These are phyloP conservation scores for Ctena decussata DNA, from an alignment of 2,888 invertebrate species.

Conservation along the genomic window DNA sequence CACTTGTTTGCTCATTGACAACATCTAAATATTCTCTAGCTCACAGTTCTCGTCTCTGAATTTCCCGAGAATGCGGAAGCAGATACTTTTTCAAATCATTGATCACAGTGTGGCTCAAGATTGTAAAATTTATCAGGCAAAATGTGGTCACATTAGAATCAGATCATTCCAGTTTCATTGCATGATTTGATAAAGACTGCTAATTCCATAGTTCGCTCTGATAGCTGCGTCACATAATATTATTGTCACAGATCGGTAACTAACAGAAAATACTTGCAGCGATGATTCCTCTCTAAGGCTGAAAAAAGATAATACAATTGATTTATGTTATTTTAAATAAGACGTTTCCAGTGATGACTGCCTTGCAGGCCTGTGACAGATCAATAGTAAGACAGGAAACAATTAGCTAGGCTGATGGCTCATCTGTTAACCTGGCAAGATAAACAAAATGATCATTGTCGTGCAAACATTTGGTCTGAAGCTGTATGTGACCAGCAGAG, in stretches of 20 bases:
- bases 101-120: background rate
- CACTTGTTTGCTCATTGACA: background rate
- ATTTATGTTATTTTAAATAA: slow-evolving; percentile 3
- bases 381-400: slow-evolving; percentile 1
- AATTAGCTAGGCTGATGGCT: background rate
- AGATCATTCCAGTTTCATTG: no score
- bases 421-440: background rate
- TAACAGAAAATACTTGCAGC: background rate
- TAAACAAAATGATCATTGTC: no score
- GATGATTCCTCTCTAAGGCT: background rate
- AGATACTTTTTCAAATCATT: background rate
- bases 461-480: no score
- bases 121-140: no score
- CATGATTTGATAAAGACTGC: background rate
- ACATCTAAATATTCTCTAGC: background rate
- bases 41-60: background rate
- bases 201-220: background rate
- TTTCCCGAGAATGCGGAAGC: background rate
- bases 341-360: background rate
- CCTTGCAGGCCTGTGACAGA: background rate
- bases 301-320: background rate
- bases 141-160: no score
- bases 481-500: no score
- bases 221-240: background rate
- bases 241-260: background rate